Percentiles rank a stretch among this genome's conserved stretches.
Conservation (phyloP, 1,140 invertebrate species). For the Drosophila truncata region DNA sequence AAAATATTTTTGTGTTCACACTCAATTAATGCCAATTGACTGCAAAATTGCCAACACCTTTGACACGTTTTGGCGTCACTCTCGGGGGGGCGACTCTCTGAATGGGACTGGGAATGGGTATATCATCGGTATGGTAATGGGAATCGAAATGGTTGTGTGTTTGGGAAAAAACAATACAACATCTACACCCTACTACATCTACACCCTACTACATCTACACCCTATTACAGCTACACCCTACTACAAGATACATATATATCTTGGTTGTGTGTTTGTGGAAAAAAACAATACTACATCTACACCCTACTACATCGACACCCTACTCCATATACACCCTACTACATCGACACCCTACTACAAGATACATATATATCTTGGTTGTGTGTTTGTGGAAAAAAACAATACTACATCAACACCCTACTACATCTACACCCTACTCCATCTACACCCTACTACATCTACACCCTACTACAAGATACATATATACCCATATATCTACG, state of each 20-base stretch:
- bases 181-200: neutral
- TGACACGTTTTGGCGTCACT: constrained; percentile 61
- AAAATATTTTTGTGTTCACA: constrained; percentile 84
- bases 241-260: no score
- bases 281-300: constrained; percentile 18
- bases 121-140: neutral
- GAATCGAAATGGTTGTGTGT: neutral
- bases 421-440: no score
- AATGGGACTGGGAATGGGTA: neutral
- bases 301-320: neutral
- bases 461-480: neutral
- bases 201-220: neutral
- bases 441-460: neutral
- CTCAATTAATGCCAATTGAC: constrained; percentile 83
- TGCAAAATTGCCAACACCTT: constrained; percentile 83
- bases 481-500: neutral
- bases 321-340: neutral
- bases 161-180: constrained; percentile 18
- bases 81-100: neutral
- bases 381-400: constrained; percentile 9
- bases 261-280: neutral
- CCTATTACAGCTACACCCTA: neutral
- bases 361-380: no score
- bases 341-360: no score
- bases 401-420: neutral